Conservation (phyloP, 1,140 invertebrate species). For the Euglossa dilemma region DNA sequence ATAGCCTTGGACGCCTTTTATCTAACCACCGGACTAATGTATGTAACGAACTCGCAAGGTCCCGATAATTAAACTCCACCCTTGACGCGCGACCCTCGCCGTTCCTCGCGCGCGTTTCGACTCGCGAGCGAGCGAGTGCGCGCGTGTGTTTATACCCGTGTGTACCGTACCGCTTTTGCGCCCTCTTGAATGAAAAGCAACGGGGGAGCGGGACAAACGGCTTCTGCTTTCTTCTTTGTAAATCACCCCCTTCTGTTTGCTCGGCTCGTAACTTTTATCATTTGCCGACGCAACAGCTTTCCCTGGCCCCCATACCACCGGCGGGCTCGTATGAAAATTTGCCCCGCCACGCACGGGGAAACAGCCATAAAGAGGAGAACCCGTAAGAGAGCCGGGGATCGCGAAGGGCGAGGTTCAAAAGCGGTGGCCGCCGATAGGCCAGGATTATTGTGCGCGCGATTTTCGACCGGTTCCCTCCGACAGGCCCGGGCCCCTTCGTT, state of each 20-base stretch:
- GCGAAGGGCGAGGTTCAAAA: neutral
- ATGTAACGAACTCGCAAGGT: constrained; percentile 57
- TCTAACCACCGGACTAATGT: constrained; percentile 47
- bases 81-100: constrained; percentile 24
- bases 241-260: constrained; percentile 58
- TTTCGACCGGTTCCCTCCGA: neutral
- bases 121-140: neutral
- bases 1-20: constrained; percentile 44
- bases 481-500: neutral
- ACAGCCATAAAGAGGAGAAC: constrained; percentile 16
- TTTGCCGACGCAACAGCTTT: constrained; percentile 54
- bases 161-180: constrained; percentile 33
- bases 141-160: constrained; percentile 8
- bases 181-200: constrained; percentile 45
- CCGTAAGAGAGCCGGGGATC: constrained; percentile 22
- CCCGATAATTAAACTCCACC: constrained; percentile 60
- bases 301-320: neutral
- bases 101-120: neutral
- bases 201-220: constrained; percentile 34
- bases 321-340: constrained; percentile 35
- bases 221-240: constrained; percentile 55
- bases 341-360: constrained; percentile 34
- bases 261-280: constrained; percentile 56
- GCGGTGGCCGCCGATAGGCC: neutral
- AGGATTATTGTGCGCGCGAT: neutral